Evolutionary conservation across 2,797 vertebrate genomes (phyloP).

Genomic region (Tenualosa thibaudeaui): DNA sequence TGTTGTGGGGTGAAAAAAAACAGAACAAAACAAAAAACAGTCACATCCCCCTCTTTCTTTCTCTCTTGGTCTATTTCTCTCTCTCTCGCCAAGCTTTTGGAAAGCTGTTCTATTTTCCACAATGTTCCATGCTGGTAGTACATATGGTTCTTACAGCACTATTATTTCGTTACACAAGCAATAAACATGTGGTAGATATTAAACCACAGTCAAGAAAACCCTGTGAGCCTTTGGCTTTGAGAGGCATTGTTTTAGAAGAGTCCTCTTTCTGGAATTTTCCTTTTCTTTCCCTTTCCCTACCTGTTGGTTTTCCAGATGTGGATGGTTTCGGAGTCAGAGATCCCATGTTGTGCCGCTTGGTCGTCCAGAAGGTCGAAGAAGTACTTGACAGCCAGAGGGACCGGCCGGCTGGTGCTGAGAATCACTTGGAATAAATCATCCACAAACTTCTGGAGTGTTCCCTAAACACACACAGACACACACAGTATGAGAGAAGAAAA

Average conservation of each 20-base stretch:
- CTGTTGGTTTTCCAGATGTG: constrained; percentile 99
- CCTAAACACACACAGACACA: constrained; percentile 66
- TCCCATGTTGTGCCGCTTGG: constrained; percentile 86
- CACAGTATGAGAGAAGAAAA: too few species aligned
- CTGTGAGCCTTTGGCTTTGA: not conserved
- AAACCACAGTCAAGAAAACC: not conserved
- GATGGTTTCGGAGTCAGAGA: constrained; percentile 90
- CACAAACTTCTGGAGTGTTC: constrained; percentile 96
- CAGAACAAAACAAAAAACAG: not conserved
- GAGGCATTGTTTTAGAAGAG: not conserved
- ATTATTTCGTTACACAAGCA: not conserved
- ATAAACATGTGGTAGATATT: not conserved
- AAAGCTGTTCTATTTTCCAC: not conserved
- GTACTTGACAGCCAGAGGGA: constrained; percentile 94
- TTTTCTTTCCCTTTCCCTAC: constrained; percentile 59
- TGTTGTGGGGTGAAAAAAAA: constrained; percentile 52
- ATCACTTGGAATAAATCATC: constrained; percentile 96
- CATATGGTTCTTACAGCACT: not conserved
- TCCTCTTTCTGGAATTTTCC: not conserved
- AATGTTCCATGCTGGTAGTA: not conserved
- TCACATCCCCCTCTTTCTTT: not conserved
- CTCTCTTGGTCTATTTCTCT: too few species aligned
- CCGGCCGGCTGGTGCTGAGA: constrained; percentile 90
- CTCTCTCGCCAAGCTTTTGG: not conserved
- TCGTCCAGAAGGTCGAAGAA: constrained; percentile 97